Conservation (phyloP, 2,888 invertebrate genomes). For the Dolichomitus sp. region DNA sequence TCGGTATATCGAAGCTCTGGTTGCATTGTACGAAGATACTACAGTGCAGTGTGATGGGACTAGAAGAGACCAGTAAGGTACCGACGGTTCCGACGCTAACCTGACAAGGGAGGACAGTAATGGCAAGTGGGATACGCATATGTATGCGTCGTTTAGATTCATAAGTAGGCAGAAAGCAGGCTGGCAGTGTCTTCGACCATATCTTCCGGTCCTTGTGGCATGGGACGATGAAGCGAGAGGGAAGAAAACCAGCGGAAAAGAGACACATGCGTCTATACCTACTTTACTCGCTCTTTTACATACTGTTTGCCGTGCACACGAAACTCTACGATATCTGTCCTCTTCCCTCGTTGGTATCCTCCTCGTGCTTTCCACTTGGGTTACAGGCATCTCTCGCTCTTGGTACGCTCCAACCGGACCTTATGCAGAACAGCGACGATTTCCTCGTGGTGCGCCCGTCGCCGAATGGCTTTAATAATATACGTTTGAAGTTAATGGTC, state of each 20-base stretch:
- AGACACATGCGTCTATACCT: slow-evolving; percentile 1
- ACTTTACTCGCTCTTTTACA: slow-evolving; percentile 33
- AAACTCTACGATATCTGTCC: slow-evolving; percentile 34
- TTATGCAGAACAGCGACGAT: slow-evolving; percentile 77
- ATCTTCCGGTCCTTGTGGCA: slow-evolving; percentile 36
- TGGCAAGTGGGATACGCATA: slow-evolving; percentile 69
- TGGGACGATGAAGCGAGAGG: slow-evolving; percentile 12
- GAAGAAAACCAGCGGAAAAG: slow-evolving; percentile 3
- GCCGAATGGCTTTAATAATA: slow-evolving; percentile 78
- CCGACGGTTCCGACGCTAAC: slow-evolving; percentile 62
- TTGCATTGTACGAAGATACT: slow-evolving; percentile 18
- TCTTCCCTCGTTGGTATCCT: slow-evolving; percentile 16
- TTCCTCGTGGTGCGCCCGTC: slow-evolving; percentile 69
- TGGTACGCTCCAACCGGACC: slow-evolving; percentile 68
- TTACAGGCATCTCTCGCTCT: slow-evolving; percentile 23
- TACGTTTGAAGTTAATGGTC: slow-evolving; percentile 80
- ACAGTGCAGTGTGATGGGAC: slow-evolving; percentile 5
- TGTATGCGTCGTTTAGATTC: slow-evolving; percentile 71
- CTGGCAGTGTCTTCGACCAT: slow-evolving; percentile 7
- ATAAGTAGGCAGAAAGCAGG: slow-evolving; percentile 69
- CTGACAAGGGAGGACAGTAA: slow-evolving; percentile 71
- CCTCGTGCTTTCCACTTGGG: slow-evolving; percentile 39
- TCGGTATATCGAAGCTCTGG: neutral
- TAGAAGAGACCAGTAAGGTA: slow-evolving; percentile 42
- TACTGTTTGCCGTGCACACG: slow-evolving; percentile 37